phyloP scores from a whole-genome alignment of 2,888 invertebrate species.

The Ectobius pallidus region DNA sequence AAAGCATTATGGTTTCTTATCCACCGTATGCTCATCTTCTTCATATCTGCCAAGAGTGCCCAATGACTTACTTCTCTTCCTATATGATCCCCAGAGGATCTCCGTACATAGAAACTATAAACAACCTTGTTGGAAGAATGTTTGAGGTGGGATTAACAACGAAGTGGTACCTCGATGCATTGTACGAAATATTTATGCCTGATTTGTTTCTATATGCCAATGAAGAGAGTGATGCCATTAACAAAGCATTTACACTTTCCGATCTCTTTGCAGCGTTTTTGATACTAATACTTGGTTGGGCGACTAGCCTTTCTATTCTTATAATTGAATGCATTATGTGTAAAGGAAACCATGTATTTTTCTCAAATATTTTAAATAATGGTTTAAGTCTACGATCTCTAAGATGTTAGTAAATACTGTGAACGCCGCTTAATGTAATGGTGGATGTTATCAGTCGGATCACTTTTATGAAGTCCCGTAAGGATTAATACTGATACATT shows the following conservation, averaged over 20 bases:
- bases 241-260: background rate
- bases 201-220: no score
- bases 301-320: background rate
- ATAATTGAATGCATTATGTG: background rate
- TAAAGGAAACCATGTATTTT: no score
- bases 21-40: background rate
- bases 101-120: background rate
- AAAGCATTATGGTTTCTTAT: background rate
- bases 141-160: background rate
- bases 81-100: background rate
- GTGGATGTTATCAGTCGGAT: no score
- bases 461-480: no score
- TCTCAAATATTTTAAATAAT: no score
- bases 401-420: no score
- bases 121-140: background rate
- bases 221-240: no score
- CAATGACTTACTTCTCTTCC: background rate
- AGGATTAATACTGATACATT: no score
- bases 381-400: no score
- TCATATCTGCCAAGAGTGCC: background rate
- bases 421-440: no score
- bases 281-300: background rate
- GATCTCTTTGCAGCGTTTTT: background rate
- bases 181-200: background rate
- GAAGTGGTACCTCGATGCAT: background rate